Evolutionary conservation across 2,797 vertebrate species (phyloP).

Genomic region (Cynopterus sphinx): DNA sequence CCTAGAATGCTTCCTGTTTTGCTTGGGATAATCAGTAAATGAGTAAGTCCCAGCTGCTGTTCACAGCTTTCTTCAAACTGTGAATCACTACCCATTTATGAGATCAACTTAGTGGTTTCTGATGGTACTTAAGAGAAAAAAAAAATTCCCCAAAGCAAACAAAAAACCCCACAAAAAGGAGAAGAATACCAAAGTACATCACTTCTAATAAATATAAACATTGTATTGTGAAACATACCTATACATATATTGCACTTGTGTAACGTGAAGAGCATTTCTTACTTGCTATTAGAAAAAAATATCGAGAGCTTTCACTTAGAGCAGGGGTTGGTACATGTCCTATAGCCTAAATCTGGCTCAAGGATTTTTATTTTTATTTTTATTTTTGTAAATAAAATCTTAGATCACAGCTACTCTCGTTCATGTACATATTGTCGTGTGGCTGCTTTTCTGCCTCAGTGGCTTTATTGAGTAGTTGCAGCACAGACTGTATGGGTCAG

Average conservation of each 20-base stretch:
- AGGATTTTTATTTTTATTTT: background rate
- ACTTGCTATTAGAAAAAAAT: background rate
- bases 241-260: background rate
- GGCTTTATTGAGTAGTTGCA: background rate
- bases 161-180: background rate
- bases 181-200: background rate
- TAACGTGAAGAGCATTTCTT: background rate
- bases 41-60: background rate
- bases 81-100: background rate
- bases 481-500: background rate
- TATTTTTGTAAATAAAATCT: background rate
- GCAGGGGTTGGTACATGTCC: background rate
- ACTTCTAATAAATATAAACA: background rate
- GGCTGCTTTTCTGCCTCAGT: background rate
- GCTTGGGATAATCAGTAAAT: background rate
- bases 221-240: background rate
- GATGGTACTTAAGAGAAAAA: background rate
- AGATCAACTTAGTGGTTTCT: background rate
- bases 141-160: background rate
- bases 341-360: background rate
- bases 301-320: background rate
- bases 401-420: background rate
- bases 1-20: background rate
- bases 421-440: background rate
- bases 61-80: background rate